Evolutionary conservation across 2,888 invertebrate species (phyloP).

Genomic region (Blastobasis lacticolella): DNA sequence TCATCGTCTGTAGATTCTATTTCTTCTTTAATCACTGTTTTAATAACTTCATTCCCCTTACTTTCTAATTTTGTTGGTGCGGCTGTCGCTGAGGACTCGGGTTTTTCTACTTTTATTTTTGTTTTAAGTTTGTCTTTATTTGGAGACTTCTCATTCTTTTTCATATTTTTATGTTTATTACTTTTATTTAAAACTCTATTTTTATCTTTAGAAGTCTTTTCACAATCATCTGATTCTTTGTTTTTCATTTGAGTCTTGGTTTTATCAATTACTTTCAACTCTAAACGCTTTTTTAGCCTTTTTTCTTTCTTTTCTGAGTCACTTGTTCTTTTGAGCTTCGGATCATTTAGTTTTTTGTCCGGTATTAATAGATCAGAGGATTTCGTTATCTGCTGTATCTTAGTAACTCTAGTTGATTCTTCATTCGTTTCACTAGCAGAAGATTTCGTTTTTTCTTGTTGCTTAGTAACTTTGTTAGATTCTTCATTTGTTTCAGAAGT

Average conservation of each 20-base stretch:
- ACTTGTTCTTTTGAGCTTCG: background rate
- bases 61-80: slow-evolving; percentile 29
- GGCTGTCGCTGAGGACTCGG: slow-evolving; percentile 16
- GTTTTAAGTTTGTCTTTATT: slow-evolving; percentile 26
- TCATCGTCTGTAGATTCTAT: slow-evolving; percentile 60
- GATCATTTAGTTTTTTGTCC: too few species aligned
- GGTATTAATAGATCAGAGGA: too few species aligned
- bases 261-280: too few species aligned
- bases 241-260: slow-evolving; percentile 2
- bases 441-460: too few species aligned
- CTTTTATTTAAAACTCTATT: slow-evolving; percentile 22
- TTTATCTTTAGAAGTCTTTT: slow-evolving; percentile 6
- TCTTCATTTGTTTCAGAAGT: too few species aligned
- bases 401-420: too few species aligned
- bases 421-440: too few species aligned
- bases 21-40: slow-evolving; percentile 48
- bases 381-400: too few species aligned
- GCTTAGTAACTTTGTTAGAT: too few species aligned
- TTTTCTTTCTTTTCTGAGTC: background rate
- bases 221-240: slow-evolving; percentile 1
- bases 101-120: slow-evolving; percentile 34
- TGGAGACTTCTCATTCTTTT: slow-evolving; percentile 30
- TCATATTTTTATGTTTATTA: slow-evolving; percentile 28
- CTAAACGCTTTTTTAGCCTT: background rate
- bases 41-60: slow-evolving; percentile 29